phyloP scores from a whole-genome alignment of 2,888 invertebrate genomes.

The Tyria jacobaeae region DNA sequence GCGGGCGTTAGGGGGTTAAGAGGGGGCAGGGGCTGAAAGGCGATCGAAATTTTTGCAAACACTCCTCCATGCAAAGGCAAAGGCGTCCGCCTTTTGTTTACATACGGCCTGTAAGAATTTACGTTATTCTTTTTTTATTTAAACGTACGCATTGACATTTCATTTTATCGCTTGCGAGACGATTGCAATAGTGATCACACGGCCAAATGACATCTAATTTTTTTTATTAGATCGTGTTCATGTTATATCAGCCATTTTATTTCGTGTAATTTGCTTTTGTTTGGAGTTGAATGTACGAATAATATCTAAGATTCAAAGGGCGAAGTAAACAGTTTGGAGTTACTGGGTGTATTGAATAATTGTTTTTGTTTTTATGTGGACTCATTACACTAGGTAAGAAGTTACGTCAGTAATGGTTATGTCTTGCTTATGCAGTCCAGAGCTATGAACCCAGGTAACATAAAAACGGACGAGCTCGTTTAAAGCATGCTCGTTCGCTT shows the following conservation, averaged over 20 bases:
- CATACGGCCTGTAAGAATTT: conserved; percentile 50
- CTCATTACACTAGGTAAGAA: conserved; percentile 10
- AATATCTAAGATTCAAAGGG: conserved; percentile 24
- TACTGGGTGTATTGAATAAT: conserved; percentile 22
- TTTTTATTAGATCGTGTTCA: conserved; percentile 47
- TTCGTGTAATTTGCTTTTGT: conserved; percentile 35
- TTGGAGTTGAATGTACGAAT: conserved; percentile 43
- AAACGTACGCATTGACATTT: conserved; percentile 51
- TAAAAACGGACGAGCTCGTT: too few relatives aligned
- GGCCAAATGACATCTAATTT: conserved; percentile 48
- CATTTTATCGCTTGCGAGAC: conserved; percentile 46
- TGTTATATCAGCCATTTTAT: conserved; percentile 37
- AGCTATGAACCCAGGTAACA: too few relatives aligned
- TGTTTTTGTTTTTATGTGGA: too few relatives aligned
- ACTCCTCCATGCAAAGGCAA: conserved; percentile 54
- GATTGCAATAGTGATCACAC: conserved; percentile 51
- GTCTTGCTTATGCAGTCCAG: background rate
- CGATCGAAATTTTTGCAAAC: conserved; percentile 76
- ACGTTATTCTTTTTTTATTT: conserved; percentile 54
- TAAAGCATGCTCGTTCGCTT: too few relatives aligned
- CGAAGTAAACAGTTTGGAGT: conserved; percentile 23
- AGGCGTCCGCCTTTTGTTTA: conserved; percentile 50
- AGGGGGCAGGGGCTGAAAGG: conserved; percentile 64
- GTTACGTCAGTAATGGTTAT: background rate
- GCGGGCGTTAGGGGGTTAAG: conserved; percentile 55